Evolutionary conservation across 2,888 invertebrate genomes (phyloP), one percentile per base, ranked within the genome.

Genomic region (Pachydiplax longipennis): DNA sequence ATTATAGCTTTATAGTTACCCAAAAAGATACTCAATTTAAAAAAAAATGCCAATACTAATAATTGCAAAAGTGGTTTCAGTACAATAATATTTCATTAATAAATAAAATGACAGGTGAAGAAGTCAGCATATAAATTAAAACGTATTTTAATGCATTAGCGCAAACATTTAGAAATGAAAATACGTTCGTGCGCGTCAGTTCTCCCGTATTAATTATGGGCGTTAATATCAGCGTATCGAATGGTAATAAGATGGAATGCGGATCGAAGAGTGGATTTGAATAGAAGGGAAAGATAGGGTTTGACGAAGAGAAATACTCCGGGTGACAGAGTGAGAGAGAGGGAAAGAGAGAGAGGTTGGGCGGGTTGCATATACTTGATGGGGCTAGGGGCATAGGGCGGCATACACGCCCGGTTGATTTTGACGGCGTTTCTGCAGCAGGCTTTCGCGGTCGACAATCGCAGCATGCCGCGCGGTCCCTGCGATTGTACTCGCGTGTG

Each of bases 391-490:
- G 87, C 37, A 35, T 37, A 44, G 37, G 81, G 81, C 37, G 37
- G 81, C 81, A 81, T 37, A 37, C 87, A 61, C 61, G 65, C 87
- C 87, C 37, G 87, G 87, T 37, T 87, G 61, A 40, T 35, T 65
- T 37, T 87, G 61, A 65, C 87, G 87, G 87, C 18, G 87, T 37
- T 53, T 83, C 83, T 40, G 40, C 83, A 31, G 83, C 83, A 83
- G 83, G 81, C 81, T 40, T 83, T 83, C 83, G 83, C 83, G 83
- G 83, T 83, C 83, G 37, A 87, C 87, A 87, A 87, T 87, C 87
- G 87, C 58, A 83, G 83, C 83, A 58, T 83, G 58, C 83, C 83
- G 58, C 37, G 61, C 87, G n/a, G 58, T 13, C 22, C 31, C 61
- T 37, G 58, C 83, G 65, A 87, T 87, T 87, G 87, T 87, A n/a